These are phyloP conservation scores for Crocidura indochinensis DNA, from an alignment of 2,797 vertebrate species.

Conservation along the genomic window DNA sequence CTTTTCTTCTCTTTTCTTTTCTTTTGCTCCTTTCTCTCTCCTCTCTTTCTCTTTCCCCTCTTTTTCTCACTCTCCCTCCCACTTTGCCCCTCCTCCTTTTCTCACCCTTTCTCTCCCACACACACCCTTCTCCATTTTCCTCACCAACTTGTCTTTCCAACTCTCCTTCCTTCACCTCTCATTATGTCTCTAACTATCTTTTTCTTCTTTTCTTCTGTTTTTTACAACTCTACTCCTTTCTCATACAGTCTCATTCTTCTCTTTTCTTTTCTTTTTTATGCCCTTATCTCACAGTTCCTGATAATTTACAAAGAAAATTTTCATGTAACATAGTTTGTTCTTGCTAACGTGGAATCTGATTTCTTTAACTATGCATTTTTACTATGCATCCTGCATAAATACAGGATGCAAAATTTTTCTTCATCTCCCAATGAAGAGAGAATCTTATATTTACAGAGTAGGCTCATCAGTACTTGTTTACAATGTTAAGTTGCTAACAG, in stretches of 20 bases:
- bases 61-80: neutral
- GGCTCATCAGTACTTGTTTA: constrained; percentile 39
- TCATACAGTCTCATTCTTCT: neutral
- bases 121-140: neutral
- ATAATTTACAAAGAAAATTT: constrained; percentile 76
- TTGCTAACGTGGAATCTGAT: constrained; percentile 82
- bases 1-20: constrained; percentile 34
- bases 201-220: neutral
- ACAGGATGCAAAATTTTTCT: constrained; percentile 39
- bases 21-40: neutral
- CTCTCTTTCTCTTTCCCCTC: neutral
- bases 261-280: neutral
- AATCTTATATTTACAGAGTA: constrained; percentile 70
- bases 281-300: constrained; percentile 69
- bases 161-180: neutral
- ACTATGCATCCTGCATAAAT: constrained; percentile 75
- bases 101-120: no score
- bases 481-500: constrained; percentile 25
- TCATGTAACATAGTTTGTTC: constrained; percentile 61
- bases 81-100: neutral
- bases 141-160: neutral
- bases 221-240: neutral
- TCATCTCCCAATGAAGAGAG: constrained; percentile 55
- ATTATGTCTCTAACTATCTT: neutral
- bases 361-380: constrained; percentile 83